Conservation (phyloP, 2,113 vertebrate genomes). For the Dunckerocampus dactyliophorus region DNA sequence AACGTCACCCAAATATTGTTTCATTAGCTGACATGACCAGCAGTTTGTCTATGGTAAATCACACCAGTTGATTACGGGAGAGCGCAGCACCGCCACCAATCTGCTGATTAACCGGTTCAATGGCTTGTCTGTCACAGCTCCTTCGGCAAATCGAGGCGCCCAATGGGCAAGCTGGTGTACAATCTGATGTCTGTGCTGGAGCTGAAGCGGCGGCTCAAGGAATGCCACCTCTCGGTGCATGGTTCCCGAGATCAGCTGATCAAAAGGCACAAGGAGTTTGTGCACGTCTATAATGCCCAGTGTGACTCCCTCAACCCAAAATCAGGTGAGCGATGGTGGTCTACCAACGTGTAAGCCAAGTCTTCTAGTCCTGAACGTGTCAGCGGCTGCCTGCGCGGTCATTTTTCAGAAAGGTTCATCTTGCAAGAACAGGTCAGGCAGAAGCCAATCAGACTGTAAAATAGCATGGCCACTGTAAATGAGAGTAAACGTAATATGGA, state of each 20-base stretch:
- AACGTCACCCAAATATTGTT: not conserved
- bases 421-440: too few species aligned
- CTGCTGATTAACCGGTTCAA: not conserved
- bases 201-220: constrained; percentile 81
- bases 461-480: too few species aligned
- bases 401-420: too few species aligned
- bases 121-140: constrained; percentile 64
- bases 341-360: too few species aligned
- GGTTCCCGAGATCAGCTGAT: constrained; percentile 84
- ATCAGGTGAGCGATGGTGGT: constrained; percentile 69
- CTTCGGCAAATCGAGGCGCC: constrained; percentile 67
- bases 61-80: not conserved
- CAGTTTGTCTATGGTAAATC: not conserved
- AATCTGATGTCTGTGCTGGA: constrained; percentile 84
- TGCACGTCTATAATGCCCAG: constrained; percentile 87
- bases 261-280: constrained; percentile 84
- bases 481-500: too few species aligned
- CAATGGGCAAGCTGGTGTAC: constrained; percentile 86
- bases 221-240: constrained; percentile 76
- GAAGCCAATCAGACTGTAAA: too few species aligned
- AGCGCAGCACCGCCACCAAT: not conserved
- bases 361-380: too few species aligned
- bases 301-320: constrained; percentile 88
- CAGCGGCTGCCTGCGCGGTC: too few species aligned
- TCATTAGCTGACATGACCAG: not conserved